Evolutionary conservation across 64 coral and sea anemone genomes (phyloP).

Genomic region (Pocillopora damicornis): DNA sequence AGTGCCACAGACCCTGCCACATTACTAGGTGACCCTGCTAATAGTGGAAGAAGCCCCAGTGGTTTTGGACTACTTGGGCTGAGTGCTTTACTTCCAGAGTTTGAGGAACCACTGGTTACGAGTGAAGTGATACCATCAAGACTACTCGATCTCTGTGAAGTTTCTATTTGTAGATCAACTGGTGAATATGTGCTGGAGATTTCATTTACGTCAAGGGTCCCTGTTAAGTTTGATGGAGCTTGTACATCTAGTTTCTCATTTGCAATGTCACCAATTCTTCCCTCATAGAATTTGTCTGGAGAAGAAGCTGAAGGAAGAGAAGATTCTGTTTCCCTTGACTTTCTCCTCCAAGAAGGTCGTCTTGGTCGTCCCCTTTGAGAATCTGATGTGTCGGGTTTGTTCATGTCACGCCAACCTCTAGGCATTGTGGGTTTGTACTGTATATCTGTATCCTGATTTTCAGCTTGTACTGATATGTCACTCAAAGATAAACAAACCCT

Average conservation of each 20-base stretch:
- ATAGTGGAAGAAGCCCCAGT: background rate
- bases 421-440: background rate
- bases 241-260: background rate
- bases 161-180: background rate
- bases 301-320: background rate
- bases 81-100: background rate
- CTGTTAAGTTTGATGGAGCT: background rate
- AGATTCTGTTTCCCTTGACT: background rate
- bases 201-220: background rate
- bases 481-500: too few species aligned
- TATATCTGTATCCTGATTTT: too few species aligned
- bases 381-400: background rate
- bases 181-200: background rate
- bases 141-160: background rate
- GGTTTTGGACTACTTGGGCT: background rate
- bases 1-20: background rate
- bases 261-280: background rate
- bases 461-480: too few species aligned
- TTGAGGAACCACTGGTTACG: background rate
- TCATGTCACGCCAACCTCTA: background rate
- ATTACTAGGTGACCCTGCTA: background rate
- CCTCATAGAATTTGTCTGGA: background rate
- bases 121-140: background rate
- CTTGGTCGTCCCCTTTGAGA: background rate
- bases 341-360: background rate